These are phyloP conservation scores for Caracal caracal DNA, from an alignment of 2,113 vertebrate species.

Conservation along the genomic window DNA sequence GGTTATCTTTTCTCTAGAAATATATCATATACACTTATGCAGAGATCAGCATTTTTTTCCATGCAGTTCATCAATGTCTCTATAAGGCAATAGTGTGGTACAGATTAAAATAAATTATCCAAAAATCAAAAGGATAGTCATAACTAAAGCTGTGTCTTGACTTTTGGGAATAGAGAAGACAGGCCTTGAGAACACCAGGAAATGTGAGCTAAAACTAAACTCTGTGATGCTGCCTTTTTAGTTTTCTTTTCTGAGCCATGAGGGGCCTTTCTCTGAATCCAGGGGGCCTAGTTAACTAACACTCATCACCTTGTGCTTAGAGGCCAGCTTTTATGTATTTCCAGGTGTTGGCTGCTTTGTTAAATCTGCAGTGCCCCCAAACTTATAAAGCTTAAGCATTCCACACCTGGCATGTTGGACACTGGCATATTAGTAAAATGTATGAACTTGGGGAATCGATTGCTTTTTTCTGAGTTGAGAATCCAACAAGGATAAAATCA, in stretches of 20 bases:
- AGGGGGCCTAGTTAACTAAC: slow-evolving; percentile 71
- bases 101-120: background rate
- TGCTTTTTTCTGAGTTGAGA: slow-evolving; percentile 42
- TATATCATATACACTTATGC: background rate
- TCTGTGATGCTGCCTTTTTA: slow-evolving; percentile 68
- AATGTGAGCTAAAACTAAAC: slow-evolving; percentile 70
- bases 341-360: slow-evolving; percentile 78
- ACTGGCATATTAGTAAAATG: slow-evolving; percentile 38
- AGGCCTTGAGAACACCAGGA: slow-evolving; percentile 48
- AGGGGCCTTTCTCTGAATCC: slow-evolving; percentile 63
- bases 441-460: slow-evolving; percentile 9
- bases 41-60: background rate
- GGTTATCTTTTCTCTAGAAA: slow-evolving; percentile 13
- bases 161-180: slow-evolving; percentile 32
- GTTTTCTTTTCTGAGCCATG: slow-evolving; percentile 65
- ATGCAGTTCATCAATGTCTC: background rate
- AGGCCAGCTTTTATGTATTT: slow-evolving; percentile 77
- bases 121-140: background rate
- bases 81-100: background rate
- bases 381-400: slow-evolving; percentile 69
- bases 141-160: background rate
- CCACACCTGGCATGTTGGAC: slow-evolving; percentile 70
- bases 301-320: slow-evolving; percentile 68
- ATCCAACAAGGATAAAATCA: slow-evolving; percentile 15
- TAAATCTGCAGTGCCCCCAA: slow-evolving; percentile 68